These are phyloP conservation scores for Macrophya annulata DNA, from an alignment of 2,888 invertebrate species.

Conservation along the genomic window DNA sequence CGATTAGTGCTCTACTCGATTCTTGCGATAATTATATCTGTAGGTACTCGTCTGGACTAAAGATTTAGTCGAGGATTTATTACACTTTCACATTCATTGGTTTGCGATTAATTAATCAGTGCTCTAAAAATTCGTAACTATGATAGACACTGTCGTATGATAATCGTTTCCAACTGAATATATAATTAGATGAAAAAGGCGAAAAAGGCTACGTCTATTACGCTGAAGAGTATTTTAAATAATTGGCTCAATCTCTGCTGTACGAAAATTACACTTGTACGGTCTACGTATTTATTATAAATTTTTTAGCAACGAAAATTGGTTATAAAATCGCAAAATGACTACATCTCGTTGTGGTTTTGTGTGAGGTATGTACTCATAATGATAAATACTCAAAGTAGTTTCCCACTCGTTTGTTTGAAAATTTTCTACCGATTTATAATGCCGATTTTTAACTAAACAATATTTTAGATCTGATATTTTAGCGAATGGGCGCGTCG, in stretches of 20 bases:
- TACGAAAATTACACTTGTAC: not conserved
- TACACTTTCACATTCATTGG: not conserved
- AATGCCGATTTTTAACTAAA: not conserved
- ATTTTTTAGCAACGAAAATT: not conserved
- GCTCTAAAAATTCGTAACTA: not conserved
- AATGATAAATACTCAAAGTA: not conserved
- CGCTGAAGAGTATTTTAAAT: not conserved
- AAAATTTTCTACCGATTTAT: not conserved
- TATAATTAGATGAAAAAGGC: not conserved
- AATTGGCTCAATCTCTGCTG: not conserved
- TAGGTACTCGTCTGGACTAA: not conserved
- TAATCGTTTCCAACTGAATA: not conserved
- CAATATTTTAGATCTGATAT: not conserved
- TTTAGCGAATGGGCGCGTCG: constrained; percentile 11
- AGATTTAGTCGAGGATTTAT: not conserved
- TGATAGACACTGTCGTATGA: not conserved
- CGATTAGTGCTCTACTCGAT: not conserved
- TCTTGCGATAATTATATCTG: not conserved
- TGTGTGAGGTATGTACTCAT: not conserved
- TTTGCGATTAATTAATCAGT: not conserved
- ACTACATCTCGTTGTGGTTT: not conserved
- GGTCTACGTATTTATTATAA: too few relatives aligned
- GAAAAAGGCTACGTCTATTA: not conserved
- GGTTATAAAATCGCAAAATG: too few relatives aligned
- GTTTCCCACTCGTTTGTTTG: not conserved